Percentiles rank a stretch among this genome's conserved stretches.
Conservation (phyloP, 2,113 vertebrate genomes). For the Anthoscopus minutus region DNA sequence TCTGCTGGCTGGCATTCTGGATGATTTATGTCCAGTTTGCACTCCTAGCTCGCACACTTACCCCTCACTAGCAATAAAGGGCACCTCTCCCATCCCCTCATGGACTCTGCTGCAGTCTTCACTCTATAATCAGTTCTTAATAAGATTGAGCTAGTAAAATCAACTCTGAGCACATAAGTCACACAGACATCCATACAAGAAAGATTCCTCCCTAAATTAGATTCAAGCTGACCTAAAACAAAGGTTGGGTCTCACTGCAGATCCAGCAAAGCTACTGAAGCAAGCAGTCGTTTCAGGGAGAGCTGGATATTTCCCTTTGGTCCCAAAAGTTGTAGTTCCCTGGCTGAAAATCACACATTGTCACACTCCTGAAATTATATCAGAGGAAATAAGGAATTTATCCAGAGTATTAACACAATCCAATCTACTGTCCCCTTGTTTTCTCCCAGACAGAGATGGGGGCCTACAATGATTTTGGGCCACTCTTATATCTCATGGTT, state of each 20-base stretch:
- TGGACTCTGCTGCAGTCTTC: constrained; percentile 19
- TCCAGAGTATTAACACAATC: neutral
- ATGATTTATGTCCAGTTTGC: constrained; percentile 49
- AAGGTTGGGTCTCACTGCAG: constrained; percentile 26
- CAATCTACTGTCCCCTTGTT: neutral
- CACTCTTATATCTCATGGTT: neutral
- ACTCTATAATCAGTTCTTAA: constrained; percentile 65
- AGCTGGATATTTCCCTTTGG: neutral
- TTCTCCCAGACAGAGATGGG: neutral
- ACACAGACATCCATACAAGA: constrained; percentile 49
- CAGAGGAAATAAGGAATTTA: neutral
- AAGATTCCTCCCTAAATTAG: constrained; percentile 53
- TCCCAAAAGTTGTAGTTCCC: neutral
- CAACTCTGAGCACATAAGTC: constrained; percentile 62
- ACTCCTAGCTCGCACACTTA: neutral
- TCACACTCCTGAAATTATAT: neutral
- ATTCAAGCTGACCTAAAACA: constrained; percentile 55
- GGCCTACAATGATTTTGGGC: neutral
- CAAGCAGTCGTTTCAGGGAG: neutral
- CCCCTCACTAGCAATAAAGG: constrained; percentile 47
- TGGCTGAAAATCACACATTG: neutral
- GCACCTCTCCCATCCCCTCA: constrained; percentile 22
- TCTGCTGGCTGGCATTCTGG: neutral
- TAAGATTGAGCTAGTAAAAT: constrained; percentile 64
- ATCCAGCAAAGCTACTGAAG: neutral